These are phyloP conservation scores for Spinibarbus caldwelli DNA, from an alignment of 2,797 vertebrate species.

Conservation along the genomic window DNA sequence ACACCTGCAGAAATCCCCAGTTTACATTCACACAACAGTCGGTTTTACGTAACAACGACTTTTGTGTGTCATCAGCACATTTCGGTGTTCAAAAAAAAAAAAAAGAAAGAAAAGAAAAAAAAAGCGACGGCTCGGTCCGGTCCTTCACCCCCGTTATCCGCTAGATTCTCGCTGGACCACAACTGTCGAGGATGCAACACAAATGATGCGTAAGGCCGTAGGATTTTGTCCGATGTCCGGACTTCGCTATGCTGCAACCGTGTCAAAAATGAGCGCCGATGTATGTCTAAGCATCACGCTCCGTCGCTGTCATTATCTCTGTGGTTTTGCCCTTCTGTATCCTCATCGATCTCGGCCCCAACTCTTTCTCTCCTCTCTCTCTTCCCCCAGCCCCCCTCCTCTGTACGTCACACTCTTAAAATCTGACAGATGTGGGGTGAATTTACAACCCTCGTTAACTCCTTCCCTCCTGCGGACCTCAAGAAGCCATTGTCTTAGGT, in stretches of 20 bases:
- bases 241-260: constrained; percentile 37
- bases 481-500: constrained; percentile 43
- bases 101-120: too few species aligned
- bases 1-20: constrained; percentile 19
- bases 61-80: constrained; percentile 43
- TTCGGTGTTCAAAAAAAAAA: not conserved
- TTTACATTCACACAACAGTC: constrained; percentile 46
- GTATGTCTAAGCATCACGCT: constrained; percentile 71
- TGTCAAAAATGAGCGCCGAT: constrained; percentile 61
- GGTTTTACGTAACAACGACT: constrained; percentile 21
- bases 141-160: constrained; percentile 41
- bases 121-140: constrained; percentile 28
- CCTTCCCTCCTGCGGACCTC: constrained; percentile 75
- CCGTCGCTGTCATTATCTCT: constrained; percentile 82
- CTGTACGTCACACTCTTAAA: constrained; percentile 88
- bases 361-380: constrained; percentile 73
- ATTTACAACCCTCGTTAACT: constrained; percentile 88
- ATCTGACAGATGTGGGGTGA: constrained; percentile 92
- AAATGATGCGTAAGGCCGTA: constrained; percentile 55
- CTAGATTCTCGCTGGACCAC: constrained; percentile 34
- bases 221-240: constrained; percentile 41
- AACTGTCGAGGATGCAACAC: constrained; percentile 64
- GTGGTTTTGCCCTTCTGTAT: constrained; percentile 82
- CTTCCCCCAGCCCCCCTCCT: constrained; percentile 69
- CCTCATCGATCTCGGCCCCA: constrained; percentile 85